Evolutionary conservation across 2,888 invertebrate species (phyloP), one percentile per base, ranked within the genome.

Genomic region (Rhogogaster chlorosoma): DNA sequence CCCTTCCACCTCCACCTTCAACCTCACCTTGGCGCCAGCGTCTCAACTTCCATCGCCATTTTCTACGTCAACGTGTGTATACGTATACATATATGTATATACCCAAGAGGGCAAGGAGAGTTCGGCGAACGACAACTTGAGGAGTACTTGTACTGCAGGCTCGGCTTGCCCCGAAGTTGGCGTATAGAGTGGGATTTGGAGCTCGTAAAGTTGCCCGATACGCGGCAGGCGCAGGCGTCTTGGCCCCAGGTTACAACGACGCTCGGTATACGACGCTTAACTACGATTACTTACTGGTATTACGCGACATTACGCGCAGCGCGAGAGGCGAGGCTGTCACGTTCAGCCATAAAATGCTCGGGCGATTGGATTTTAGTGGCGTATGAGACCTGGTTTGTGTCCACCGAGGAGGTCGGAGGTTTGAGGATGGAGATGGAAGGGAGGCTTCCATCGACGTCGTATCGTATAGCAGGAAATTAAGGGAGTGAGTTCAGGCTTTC

Each of bases 281-380:
- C 87, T 85, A 80, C 86, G 87, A 86, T 88, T 88, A 87, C 87
- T 87, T 88, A 87, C 86, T 73, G 87, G 86, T 86, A 87, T 87
- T 87, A 88, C 86, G 84, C 84, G 87, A 84, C 78, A 86, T 87
- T 86, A 87, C 86, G 77, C 80, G 84, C 84, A 42, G 84, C 71
- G 38, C 29, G 73, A 78, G 73, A 85, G 80, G 70, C 80, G 85
- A 82, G 83, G 86, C 86, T 85, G 86, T 86, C 86, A 86, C 87
- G 85, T 85, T 85, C 85, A 82, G 84, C 86, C 86, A 85, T 87
- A 87, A 87, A 87, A 87, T 86, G 82, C 64, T 64, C 57, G 84
- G 75, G 83, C 75, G 83, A 85, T 85, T 83, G 85, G 83, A 83
- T 83, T 83, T 83, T 83, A 83, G 83, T 83, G 70, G 64, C 64